phyloP scores from a whole-genome alignment of 2,797 vertebrate species.

The Onychomys arenicola region DNA sequence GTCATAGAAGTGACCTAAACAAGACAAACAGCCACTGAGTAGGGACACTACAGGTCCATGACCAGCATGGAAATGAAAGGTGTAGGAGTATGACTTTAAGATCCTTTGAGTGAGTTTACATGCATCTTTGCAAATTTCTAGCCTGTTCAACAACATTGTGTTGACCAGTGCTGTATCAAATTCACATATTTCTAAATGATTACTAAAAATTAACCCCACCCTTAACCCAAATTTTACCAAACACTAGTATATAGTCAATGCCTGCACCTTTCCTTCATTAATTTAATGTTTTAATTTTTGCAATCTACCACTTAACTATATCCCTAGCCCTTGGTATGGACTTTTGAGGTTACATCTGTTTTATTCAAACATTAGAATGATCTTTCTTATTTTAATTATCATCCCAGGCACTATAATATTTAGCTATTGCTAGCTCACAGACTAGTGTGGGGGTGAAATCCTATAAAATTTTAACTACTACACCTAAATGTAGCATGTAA shows the following conservation, averaged over 20 bases:
- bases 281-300: background rate
- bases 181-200: background rate
- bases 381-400: slow-evolving; percentile 18
- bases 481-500: background rate
- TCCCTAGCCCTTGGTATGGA: background rate
- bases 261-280: background rate
- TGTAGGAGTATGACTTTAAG: background rate
- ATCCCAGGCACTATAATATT: background rate
- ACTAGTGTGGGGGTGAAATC: background rate
- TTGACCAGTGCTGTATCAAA: background rate
- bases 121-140: background rate
- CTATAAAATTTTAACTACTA: background rate
- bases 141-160: background rate
- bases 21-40: background rate
- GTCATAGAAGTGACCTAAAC: background rate
- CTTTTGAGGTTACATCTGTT: slow-evolving; percentile 11
- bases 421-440: background rate
- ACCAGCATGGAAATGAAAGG: background rate
- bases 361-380: slow-evolving; percentile 29
- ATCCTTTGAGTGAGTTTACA: background rate
- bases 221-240: background rate
- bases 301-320: background rate
- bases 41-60: background rate
- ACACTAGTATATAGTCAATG: background rate
- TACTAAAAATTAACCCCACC: background rate